Evolutionary conservation across 2,797 vertebrate genomes (phyloP).

Genomic region (Clarias pachynema): DNA sequence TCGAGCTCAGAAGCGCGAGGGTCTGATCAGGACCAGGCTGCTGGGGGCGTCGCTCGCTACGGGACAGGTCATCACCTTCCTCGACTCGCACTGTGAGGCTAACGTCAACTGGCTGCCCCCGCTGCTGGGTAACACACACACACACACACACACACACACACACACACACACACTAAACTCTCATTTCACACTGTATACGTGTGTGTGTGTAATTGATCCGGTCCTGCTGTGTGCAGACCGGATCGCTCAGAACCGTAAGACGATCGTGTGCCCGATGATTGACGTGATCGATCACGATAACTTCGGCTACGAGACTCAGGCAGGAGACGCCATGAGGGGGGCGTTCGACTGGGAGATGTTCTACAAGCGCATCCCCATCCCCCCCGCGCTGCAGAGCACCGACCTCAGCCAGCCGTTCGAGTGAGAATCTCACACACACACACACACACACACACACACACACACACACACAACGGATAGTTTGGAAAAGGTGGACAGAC

Average conservation of each 20-base stretch:
- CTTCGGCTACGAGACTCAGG: slow-evolving; percentile 93
- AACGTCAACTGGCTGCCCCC: slow-evolving; percentile 98
- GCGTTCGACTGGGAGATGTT: slow-evolving; percentile 99
- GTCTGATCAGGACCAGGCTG: slow-evolving; percentile 92
- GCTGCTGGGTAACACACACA: slow-evolving; percentile 79
- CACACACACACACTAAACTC: neutral
- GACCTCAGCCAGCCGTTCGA: slow-evolving; percentile 93
- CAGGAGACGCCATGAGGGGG: slow-evolving; percentile 93
- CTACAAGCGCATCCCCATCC: slow-evolving; percentile 96
- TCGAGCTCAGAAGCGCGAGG: slow-evolving; percentile 91
- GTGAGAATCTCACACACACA: slow-evolving; percentile 63
- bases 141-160: slow-evolving; percentile 55
- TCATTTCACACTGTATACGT: neutral
- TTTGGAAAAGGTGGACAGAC: fast-evolving
- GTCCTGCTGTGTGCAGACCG: slow-evolving; percentile 75
- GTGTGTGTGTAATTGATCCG: neutral
- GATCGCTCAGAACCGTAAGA: slow-evolving; percentile 89
- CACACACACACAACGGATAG: too few species aligned
- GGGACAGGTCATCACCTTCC: slow-evolving; percentile 94
- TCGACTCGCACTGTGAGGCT: slow-evolving; percentile 96
- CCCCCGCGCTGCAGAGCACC: slow-evolving; percentile 81
- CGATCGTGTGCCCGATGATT: slow-evolving; percentile 96
- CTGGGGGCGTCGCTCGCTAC: slow-evolving; percentile 85
- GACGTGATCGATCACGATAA: slow-evolving; percentile 95
- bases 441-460: neutral